Evolutionary conservation across 1,140 invertebrate species (phyloP).

Genomic region (Zaprionus ghesquierei): DNA sequence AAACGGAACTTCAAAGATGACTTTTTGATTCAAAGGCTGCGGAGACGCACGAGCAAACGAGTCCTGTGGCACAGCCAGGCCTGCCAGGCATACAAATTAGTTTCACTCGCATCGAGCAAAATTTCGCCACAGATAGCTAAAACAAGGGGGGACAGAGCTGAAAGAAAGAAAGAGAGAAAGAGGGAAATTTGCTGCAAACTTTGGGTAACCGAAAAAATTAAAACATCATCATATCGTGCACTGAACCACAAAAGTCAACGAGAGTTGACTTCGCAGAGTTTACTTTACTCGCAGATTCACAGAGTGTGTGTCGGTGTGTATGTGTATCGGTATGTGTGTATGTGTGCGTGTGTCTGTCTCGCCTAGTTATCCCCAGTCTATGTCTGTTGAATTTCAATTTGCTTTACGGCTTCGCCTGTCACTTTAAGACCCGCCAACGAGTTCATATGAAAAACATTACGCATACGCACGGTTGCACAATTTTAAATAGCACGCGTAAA

Average conservation of each 20-base stretch:
- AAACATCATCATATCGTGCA: conserved; percentile 80
- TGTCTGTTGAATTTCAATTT: conserved; percentile 78
- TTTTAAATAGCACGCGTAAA: conserved; percentile 77
- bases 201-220: conserved; percentile 79
- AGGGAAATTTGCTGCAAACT: conserved; percentile 61
- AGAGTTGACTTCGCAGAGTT: conserved; percentile 50
- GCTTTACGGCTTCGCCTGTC: conserved; percentile 46
- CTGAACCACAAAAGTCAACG: conserved; percentile 66
- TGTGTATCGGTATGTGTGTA: too few species aligned
- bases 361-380: conserved; percentile 35
- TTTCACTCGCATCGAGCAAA: conserved; percentile 31
- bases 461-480: conserved; percentile 80
- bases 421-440: conserved; percentile 47
- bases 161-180: conserved; percentile 29
- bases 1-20: conserved; percentile 62
- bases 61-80: conserved; percentile 22
- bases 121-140: conserved; percentile 7
- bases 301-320: conserved; percentile 46
- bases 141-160: neutral
- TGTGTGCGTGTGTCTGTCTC: conserved; percentile 50
- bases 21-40: conserved; percentile 48
- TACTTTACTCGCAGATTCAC: neutral
- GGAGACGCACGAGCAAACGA: conserved; percentile 61
- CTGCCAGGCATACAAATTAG: conserved; percentile 74
- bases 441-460: conserved; percentile 81